Percentiles rank a stretch among this genome's conserved stretches.
These are phyloP conservation scores for Pseudochaenichthys georgianus DNA, from an alignment of 2,797 vertebrate species.

Conservation along the genomic window DNA sequence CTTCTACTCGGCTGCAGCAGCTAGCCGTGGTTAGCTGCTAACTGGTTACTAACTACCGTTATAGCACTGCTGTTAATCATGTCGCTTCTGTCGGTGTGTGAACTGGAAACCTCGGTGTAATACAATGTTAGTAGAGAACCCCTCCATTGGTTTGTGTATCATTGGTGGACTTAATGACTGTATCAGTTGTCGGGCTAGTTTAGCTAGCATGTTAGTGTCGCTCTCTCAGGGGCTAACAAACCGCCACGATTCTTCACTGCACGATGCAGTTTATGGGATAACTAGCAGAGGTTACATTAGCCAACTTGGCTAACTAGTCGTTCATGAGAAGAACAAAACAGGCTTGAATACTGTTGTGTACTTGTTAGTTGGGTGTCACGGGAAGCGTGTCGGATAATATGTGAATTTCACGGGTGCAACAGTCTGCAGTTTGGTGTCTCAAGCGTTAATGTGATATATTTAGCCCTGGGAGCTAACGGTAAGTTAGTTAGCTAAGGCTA, in stretches of 20 bases:
- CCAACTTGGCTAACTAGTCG: slow-evolving; percentile 68
- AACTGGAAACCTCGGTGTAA: slow-evolving; percentile 32
- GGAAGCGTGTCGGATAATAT: neutral
- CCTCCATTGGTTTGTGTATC: neutral
- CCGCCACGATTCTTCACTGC: slow-evolving; percentile 53
- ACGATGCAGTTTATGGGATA: slow-evolving; percentile 64
- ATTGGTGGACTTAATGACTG: neutral
- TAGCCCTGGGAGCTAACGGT: slow-evolving; percentile 60
- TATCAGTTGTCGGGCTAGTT: slow-evolving; percentile 18
- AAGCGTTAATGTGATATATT: slow-evolving; percentile 34
- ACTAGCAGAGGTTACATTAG: slow-evolving; percentile 63
- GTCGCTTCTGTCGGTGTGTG: slow-evolving; percentile 39
- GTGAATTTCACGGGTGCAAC: slow-evolving; percentile 42
- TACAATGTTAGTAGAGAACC: slow-evolving; percentile 1
- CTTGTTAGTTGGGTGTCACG: neutral
- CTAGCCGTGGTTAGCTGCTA: slow-evolving; percentile 62
- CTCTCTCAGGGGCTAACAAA: slow-evolving; percentile 27
- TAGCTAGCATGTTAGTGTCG: slow-evolving; percentile 40
- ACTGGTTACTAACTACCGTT: slow-evolving; percentile 52
- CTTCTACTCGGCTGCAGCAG: slow-evolving; percentile 57
- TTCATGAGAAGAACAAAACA: slow-evolving; percentile 1
- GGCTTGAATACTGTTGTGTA: neutral
- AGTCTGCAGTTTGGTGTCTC: slow-evolving; percentile 36
- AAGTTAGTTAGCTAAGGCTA: slow-evolving; percentile 74
- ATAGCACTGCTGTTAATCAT: slow-evolving; percentile 46